Base-by-base conservation (phyloP, 2,888 invertebrate species). In the Bombyx huttoni region DNA sequence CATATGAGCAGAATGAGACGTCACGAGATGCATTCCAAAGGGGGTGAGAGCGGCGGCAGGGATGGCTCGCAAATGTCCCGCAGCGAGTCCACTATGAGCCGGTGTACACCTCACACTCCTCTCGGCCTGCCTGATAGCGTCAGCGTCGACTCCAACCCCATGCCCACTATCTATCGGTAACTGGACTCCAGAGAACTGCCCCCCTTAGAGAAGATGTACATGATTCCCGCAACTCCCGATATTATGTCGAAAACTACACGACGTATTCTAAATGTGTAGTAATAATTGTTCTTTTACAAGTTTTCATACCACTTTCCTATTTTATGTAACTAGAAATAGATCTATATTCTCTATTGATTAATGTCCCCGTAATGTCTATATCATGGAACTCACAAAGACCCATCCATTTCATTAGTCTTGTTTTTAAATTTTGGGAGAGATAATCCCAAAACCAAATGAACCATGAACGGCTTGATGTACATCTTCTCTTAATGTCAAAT, bases 101-200 rank as follows among this genome's bases (percentile, higher is more conserved):
- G 78, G 65, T 84, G 81, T 75, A 86, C 84, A 59, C 87, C 83
- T 62, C 89, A 80, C 76, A 86, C 88, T 13, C 88, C 89, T 56
- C 75, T 87, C 59, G 85, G 85, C 53, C 79, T 78, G 54, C 83
- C 88, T 74, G 94, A 95, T 90, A 94, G 94, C 91, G 93, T 91
- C 81, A 94, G 94, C 90, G 94, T 95, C 81, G 94, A 95, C 89
- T 94, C 94, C 82, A 94, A 93, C 89, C 93, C 94, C 80, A 93
- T 94, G 85, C 93, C 93, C 65, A 95, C 95, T 67, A 95, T 96
- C 86, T 96, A 96, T 92, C 94, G 96, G 96, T 95, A 93, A 88
- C 82, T 75, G 73, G 73, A 70, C 62, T 62, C 55, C 60, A 63
- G 63, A 64, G 63, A 64, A 60, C 57, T 62, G 61, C 67, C 66